phyloP scores from a whole-genome alignment of 2,113 vertebrate genomes.

The Okapia johnstoni region DNA sequence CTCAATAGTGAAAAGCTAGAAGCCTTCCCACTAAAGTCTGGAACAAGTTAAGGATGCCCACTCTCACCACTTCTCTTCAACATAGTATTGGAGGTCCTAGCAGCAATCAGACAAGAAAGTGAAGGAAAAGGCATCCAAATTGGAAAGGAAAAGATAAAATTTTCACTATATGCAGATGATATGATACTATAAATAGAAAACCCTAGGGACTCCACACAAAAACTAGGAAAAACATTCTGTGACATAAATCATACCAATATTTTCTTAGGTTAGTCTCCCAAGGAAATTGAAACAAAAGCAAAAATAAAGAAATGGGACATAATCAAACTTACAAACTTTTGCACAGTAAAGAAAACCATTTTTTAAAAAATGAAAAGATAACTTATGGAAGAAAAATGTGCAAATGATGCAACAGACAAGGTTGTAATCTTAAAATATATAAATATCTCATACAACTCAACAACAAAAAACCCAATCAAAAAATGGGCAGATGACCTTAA shows the following conservation, averaged over 20 bases:
- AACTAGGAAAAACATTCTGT: not conserved
- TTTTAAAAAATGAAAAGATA: not conserved
- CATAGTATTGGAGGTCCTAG: not conserved
- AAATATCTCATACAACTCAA: not conserved
- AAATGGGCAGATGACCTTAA: not conserved
- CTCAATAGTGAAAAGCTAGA: not conserved
- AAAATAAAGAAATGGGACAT: not conserved
- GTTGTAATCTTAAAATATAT: not conserved
- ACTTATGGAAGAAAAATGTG: not conserved
- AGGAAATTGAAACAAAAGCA: not conserved
- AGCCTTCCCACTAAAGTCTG: not conserved
- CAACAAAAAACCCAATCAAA: not conserved
- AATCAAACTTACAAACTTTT: not conserved
- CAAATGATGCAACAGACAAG: not conserved
- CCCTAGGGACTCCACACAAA: not conserved
- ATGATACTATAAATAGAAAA: not conserved
- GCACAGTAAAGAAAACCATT: not conserved
- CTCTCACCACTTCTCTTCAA: not conserved
- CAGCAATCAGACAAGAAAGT: not conserved
- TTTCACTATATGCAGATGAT: not conserved
- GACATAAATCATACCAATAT: not conserved
- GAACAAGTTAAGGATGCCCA: not conserved
- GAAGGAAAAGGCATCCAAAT: not conserved
- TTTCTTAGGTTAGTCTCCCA: not conserved
- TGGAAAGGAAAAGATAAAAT: not conserved